A percentile compares a stretch with the other conserved stretches of the same genome.
These are phyloP conservation scores for Uria aalge DNA, from an alignment of 2,113 vertebrate genomes.

Conservation along the genomic window DNA sequence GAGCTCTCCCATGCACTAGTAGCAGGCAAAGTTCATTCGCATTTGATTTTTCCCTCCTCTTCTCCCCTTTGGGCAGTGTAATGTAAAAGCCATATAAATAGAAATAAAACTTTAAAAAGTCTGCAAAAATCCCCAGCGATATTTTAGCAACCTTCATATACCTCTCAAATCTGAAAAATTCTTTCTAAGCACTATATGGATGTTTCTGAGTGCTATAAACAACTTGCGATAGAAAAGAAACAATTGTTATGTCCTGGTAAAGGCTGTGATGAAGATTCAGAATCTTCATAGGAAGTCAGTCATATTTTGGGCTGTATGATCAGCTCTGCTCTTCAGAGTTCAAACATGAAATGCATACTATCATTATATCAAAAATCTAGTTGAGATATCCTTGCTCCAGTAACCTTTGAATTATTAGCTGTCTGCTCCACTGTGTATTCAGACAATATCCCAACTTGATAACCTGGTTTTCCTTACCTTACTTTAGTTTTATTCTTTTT, in stretches of 20 bases:
- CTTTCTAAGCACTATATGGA: background rate
- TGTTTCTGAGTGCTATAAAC: background rate
- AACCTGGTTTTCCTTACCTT: background rate
- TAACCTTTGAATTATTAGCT: background rate
- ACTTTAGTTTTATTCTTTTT: background rate
- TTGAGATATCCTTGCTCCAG: background rate
- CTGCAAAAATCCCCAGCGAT: background rate
- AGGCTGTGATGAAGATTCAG: background rate
- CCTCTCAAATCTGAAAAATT: background rate
- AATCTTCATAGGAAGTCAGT: background rate
- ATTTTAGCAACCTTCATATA: background rate
- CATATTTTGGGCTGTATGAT: background rate
- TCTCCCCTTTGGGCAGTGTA: background rate
- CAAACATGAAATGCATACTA: background rate
- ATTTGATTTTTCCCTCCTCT: background rate
- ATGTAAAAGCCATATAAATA: background rate
- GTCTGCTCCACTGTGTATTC: background rate
- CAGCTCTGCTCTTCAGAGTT: background rate
- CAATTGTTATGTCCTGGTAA: background rate
- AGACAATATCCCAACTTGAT: background rate
- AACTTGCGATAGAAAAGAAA: background rate
- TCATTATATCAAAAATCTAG: background rate
- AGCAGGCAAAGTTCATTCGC: background rate
- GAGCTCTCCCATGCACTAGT: background rate
- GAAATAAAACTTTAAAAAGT: background rate